phyloP scores from a whole-genome alignment of 2,113 vertebrate genomes.

The Poeciliopsis turrubarensis region DNA sequence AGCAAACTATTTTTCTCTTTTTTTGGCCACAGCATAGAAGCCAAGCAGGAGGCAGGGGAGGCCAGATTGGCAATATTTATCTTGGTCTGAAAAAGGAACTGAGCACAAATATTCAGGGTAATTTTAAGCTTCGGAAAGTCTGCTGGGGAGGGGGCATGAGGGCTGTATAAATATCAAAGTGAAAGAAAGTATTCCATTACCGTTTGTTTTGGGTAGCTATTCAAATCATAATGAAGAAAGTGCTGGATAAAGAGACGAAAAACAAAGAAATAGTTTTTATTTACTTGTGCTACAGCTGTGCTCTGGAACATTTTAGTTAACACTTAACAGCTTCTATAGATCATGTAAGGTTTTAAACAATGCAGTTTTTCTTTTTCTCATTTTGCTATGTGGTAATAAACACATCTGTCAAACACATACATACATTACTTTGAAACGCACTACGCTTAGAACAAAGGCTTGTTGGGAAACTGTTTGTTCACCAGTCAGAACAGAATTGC shows the following conservation, averaged over 20 bases:
- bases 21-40: slow-evolving; percentile 54
- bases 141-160: slow-evolving; percentile 15
- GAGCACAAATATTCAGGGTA: slow-evolving; percentile 68
- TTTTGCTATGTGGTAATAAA: slow-evolving; percentile 23
- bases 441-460: slow-evolving; percentile 28
- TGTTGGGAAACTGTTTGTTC: slow-evolving; percentile 67
- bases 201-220: slow-evolving; percentile 7
- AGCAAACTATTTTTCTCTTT: slow-evolving; percentile 69
- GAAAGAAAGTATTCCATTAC: slow-evolving; percentile 54
- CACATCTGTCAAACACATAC: not conserved
- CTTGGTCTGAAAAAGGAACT: slow-evolving; percentile 67
- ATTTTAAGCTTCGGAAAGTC: slow-evolving; percentile 63
- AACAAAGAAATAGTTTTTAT: slow-evolving; percentile 7
- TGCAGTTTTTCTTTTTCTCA: not conserved
- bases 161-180: slow-evolving; percentile 63
- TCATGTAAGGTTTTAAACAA: slow-evolving; percentile 9
- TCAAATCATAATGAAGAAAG: slow-evolving; percentile 32
- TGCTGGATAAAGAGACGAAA: slow-evolving; percentile 6
- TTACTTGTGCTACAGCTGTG: slow-evolving; percentile 20
- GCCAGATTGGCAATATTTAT: slow-evolving; percentile 76
- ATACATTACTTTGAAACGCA: slow-evolving; percentile 29
- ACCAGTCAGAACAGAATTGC: slow-evolving; percentile 58
- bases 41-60: slow-evolving; percentile 49
- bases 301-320: slow-evolving; percentile 4
- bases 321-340: slow-evolving; percentile 7